A percentile compares a stretch with the other conserved stretches of the same genome.
Evolutionary conservation across 1,140 invertebrate genomes (phyloP).

Genomic region (Hycleus phaleratus): DNA sequence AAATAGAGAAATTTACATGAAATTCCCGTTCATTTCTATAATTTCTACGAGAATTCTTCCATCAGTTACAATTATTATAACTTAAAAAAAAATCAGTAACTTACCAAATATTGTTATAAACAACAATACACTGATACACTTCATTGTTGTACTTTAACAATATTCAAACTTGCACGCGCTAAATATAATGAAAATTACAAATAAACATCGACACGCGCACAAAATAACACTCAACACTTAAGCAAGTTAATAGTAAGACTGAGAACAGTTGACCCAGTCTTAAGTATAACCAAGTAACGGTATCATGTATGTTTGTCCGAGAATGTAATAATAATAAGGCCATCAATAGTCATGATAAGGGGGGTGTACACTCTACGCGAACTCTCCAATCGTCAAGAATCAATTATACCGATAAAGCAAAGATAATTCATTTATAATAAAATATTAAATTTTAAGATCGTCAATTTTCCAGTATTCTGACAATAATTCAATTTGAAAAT

Average conservation of each 20-base stretch:
- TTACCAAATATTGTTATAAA: conserved; percentile 14
- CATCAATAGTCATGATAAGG: not conserved
- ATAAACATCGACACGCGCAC: conserved; percentile 10
- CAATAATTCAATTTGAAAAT: too few species aligned
- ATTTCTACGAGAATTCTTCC: conserved; percentile 6
- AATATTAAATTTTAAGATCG: too few species aligned
- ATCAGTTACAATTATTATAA: not conserved
- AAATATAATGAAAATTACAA: not conserved
- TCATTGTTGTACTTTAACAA: conserved; percentile 2
- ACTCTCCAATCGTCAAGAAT: too few species aligned
- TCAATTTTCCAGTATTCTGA: too few species aligned
- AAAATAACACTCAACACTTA: not conserved
- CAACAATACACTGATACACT: conserved; percentile 9
- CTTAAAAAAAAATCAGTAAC: conserved; percentile 2
- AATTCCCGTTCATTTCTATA: conserved; percentile 4
- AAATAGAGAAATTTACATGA: not conserved
- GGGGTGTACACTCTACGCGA: too few species aligned
- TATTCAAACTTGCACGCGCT: conserved; percentile 7
- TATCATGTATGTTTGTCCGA: conserved; percentile 2
- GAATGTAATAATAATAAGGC: not conserved
- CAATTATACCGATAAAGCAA: too few species aligned
- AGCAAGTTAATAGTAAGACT: conserved; percentile 6
- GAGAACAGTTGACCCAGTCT: conserved; percentile 10
- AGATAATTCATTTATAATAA: too few species aligned
- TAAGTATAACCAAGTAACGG: conserved; percentile 6